Conservation (phyloP, 2,888 invertebrate species). For the Troilus luridus region DNA sequence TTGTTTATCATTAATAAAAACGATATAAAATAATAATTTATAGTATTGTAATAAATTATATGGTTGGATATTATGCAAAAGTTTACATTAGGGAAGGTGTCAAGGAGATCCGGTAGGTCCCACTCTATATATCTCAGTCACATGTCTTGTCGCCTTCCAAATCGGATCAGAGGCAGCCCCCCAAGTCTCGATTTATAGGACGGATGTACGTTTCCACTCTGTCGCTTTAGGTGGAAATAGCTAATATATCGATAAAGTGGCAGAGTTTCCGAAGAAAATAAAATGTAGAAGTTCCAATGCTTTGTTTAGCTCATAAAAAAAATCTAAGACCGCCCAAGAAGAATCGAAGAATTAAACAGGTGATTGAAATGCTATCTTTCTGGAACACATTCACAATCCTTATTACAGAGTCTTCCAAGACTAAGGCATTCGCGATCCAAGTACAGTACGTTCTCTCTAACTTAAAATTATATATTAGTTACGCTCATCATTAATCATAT, state of each 20-base stretch:
- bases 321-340: no score
- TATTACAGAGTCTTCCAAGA: no score
- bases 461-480: no score
- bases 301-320: no score
- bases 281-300: no score
- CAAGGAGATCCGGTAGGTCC: neutral
- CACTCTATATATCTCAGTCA: conserved; percentile 25
- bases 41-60: neutral
- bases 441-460: no score
- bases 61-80: neutral
- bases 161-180: neutral
- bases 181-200: neutral
- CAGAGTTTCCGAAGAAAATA: neutral
- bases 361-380: no score
- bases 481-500: no score
- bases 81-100: neutral
- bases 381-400: no score
- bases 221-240: neutral
- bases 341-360: no score
- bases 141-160: neutral
- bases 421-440: no score
- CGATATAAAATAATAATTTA: neutral
- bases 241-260: neutral
- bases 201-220: neutral
- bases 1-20: neutral